Percentiles rank a stretch among this genome's conserved stretches.
Conservation (phyloP, 1,140 invertebrate species). For the Eumaeus atala region DNA sequence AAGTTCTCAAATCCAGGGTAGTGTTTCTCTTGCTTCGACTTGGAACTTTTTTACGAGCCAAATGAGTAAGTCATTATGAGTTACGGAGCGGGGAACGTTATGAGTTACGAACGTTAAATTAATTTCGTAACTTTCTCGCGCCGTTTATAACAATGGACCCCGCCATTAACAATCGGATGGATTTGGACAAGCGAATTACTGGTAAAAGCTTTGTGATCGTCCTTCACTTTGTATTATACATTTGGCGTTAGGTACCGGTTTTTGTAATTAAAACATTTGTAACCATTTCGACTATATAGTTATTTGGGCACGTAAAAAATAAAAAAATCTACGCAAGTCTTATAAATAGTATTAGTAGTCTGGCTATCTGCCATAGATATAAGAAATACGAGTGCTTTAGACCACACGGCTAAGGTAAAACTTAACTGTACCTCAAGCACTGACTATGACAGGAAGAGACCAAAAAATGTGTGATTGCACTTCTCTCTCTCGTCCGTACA, state of each 20-base stretch:
- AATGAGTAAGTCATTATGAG: slow-evolving; percentile 54
- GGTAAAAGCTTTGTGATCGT: slow-evolving; percentile 8
- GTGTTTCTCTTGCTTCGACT: slow-evolving; percentile 28
- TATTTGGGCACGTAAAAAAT: too few species aligned
- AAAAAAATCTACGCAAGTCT: too few species aligned
- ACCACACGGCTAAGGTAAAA: too few species aligned
- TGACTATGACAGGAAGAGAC: too few species aligned
- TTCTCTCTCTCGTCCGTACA: too few species aligned
- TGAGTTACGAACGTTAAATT: slow-evolving; percentile 56
- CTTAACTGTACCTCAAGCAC: too few species aligned
- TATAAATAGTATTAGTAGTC: too few species aligned
- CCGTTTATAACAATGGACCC: slow-evolving; percentile 39
- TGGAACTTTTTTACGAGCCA: slow-evolving; percentile 36
- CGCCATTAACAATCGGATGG: slow-evolving; percentile 34
- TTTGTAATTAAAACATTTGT: background rate
- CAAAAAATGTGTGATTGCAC: too few species aligned
- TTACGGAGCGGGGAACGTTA: slow-evolving; percentile 34
- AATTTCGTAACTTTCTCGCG: slow-evolving; percentile 56
- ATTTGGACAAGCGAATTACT: slow-evolving; percentile 40
- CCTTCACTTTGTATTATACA: slow-evolving; percentile 1
- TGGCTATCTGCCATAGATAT: too few species aligned
- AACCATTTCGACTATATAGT: too few species aligned
- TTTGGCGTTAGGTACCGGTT: background rate
- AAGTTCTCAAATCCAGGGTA: slow-evolving; percentile 18
- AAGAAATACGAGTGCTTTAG: too few species aligned